phyloP scores from a whole-genome alignment of 1,140 invertebrate genomes.

The Elysia chlorotica region DNA sequence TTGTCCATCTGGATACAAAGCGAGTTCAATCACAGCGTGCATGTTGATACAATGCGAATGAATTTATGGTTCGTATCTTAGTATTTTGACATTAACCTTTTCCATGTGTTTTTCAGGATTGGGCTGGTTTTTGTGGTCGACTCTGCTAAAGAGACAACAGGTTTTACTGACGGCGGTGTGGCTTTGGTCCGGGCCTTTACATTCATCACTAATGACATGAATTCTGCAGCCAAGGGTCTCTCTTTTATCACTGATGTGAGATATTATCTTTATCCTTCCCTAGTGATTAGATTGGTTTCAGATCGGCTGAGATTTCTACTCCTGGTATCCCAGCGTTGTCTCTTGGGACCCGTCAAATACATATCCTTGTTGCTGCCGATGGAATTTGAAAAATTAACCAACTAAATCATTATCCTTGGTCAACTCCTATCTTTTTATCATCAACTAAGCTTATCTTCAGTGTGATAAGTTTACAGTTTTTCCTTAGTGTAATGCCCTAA shows the following conservation, averaged over 20 bases:
- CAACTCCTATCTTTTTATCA: too few species aligned
- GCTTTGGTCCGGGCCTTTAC: constrained; percentile 90
- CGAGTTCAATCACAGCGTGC: too few species aligned
- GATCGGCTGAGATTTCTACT: neutral
- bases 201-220: constrained; percentile 78
- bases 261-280: neutral
- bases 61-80: too few species aligned
- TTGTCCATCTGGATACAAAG: too few species aligned
- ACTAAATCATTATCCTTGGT: too few species aligned
- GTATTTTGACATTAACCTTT: too few species aligned
- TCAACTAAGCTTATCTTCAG: too few species aligned
- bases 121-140: constrained; percentile 87
- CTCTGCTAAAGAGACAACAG: constrained; percentile 67
- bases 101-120: constrained; percentile 66
- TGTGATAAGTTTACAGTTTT: too few species aligned
- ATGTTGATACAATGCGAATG: too few species aligned
- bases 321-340: neutral
- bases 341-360: neutral
- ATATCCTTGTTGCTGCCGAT: too few species aligned
- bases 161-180: constrained; percentile 77
- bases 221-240: constrained; percentile 72
- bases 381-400: too few species aligned
- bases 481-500: too few species aligned
- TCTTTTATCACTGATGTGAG: constrained; percentile 83
- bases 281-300: neutral